A percentile compares a stretch with the other conserved stretches of the same genome.
Conservation (phyloP, 2,113 vertebrate genomes). For the Ploceus nigricollis region DNA sequence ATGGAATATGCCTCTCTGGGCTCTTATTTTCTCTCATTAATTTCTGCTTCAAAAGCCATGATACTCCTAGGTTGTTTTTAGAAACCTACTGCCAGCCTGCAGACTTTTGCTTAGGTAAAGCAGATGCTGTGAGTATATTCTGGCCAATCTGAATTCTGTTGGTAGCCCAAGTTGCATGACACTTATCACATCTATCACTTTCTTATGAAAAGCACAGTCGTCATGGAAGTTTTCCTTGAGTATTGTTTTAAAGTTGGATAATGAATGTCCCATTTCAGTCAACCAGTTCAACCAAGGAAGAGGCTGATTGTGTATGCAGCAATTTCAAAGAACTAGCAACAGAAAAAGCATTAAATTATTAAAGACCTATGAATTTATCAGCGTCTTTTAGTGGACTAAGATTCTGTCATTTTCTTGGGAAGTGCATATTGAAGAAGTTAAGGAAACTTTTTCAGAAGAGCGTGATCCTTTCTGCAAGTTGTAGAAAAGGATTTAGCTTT, state of each 20-base stretch:
- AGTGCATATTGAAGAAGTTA: neutral
- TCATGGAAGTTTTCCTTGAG: neutral
- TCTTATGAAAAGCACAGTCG: neutral
- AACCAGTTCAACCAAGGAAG: neutral
- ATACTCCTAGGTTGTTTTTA: neutral
- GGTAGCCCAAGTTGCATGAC: neutral
- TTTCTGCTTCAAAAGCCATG: neutral
- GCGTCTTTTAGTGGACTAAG: fast-evolving
- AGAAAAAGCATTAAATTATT: neutral
- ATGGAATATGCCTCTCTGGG: neutral
- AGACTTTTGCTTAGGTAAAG: neutral
- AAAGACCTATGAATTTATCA: neutral
- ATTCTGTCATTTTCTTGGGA: neutral
- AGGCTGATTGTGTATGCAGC: neutral
- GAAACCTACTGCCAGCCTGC: neutral
- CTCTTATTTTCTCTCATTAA: neutral
- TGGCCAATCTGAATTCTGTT: neutral
- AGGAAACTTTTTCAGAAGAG: neutral
- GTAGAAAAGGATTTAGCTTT: neutral
- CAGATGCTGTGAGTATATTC: neutral
- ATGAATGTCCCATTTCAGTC: neutral
- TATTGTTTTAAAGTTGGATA: neutral
- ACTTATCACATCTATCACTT: neutral
- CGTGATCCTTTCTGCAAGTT: neutral
- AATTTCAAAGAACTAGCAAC: neutral